A percentile compares a stretch with the other conserved stretches of the same genome.
Evolutionary conservation across 2,888 invertebrate genomes (phyloP).

Genomic region (Agapetus fuscipes): DNA sequence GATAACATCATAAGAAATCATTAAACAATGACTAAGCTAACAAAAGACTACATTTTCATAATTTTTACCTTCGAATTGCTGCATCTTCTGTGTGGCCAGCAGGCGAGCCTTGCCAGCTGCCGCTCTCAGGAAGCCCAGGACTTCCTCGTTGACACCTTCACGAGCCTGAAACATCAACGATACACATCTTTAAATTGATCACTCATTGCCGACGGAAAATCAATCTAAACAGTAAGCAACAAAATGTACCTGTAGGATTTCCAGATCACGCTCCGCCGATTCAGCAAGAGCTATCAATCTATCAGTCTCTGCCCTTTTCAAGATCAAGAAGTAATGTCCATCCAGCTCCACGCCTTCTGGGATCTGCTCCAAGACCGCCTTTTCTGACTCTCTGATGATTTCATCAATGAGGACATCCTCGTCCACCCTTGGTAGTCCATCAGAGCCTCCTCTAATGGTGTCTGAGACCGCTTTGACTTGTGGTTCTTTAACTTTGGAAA

Average conservation of each 20-base stretch:
- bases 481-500: background rate
- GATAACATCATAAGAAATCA: no score
- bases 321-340: conserved; percentile 67
- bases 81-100: conserved; percentile 85
- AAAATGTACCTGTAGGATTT: conserved; percentile 43
- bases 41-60: background rate
- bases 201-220: no score
- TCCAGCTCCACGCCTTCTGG: conserved; percentile 44
- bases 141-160: conserved; percentile 62
- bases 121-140: conserved; percentile 72
- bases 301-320: conserved; percentile 64
- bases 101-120: conserved; percentile 88
- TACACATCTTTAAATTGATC: no score
- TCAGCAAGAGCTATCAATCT: conserved; percentile 59
- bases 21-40: no score
- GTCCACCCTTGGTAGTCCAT: background rate
- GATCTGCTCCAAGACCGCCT: conserved; percentile 1
- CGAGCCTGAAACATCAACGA: conserved; percentile 25
- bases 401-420: background rate
- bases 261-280: conserved; percentile 59
- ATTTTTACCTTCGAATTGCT: conserved; percentile 75
- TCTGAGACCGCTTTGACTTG: no score
- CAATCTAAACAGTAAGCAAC: no score
- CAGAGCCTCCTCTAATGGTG: no score
- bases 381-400: conserved; percentile 21